phyloP scores from a whole-genome alignment of 2,888 invertebrate species.

The Congeria kusceri region DNA sequence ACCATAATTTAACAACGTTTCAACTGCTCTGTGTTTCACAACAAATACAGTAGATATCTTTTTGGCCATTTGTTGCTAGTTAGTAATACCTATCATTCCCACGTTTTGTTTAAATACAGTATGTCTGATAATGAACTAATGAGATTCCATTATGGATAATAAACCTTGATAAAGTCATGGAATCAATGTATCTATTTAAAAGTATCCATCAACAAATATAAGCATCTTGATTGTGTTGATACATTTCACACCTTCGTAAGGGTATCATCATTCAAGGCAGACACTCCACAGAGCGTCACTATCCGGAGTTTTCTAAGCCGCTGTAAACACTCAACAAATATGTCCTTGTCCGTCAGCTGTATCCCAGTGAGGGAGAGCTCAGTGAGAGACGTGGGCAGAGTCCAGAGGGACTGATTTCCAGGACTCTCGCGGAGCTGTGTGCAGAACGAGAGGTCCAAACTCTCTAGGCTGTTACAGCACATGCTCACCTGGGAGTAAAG shows the following conservation, averaged over 20 bases:
- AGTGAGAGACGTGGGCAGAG: slow-evolving; percentile 76
- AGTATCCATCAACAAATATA: too few species aligned
- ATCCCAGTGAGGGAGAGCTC: slow-evolving; percentile 80
- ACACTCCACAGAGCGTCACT: slow-evolving; percentile 79
- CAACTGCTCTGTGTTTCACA: too few species aligned
- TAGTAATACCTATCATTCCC: too few species aligned
- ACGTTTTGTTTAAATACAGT: too few species aligned
- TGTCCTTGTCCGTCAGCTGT: slow-evolving; percentile 71
- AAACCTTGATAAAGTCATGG: too few species aligned
- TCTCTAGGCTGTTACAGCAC: slow-evolving; percentile 73
- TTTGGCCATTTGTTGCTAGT: too few species aligned
- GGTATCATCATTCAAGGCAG: slow-evolving; percentile 79
- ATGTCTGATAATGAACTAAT: too few species aligned
- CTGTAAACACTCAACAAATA: slow-evolving; percentile 78
- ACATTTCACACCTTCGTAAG: slow-evolving; percentile 74
- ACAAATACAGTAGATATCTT: too few species aligned
- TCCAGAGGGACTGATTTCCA: slow-evolving; percentile 75
- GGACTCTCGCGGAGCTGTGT: slow-evolving; percentile 68
- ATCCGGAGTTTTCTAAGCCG: slow-evolving; percentile 70
- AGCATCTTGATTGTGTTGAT: too few species aligned
- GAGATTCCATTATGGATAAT: too few species aligned
- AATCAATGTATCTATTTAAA: too few species aligned
- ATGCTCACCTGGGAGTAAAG: slow-evolving; percentile 71
- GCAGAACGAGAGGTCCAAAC: slow-evolving; percentile 82
- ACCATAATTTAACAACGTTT: too few species aligned